Base-by-base conservation (phyloP, 2,113 vertebrate species). In the Uropsilus gracilis region DNA sequence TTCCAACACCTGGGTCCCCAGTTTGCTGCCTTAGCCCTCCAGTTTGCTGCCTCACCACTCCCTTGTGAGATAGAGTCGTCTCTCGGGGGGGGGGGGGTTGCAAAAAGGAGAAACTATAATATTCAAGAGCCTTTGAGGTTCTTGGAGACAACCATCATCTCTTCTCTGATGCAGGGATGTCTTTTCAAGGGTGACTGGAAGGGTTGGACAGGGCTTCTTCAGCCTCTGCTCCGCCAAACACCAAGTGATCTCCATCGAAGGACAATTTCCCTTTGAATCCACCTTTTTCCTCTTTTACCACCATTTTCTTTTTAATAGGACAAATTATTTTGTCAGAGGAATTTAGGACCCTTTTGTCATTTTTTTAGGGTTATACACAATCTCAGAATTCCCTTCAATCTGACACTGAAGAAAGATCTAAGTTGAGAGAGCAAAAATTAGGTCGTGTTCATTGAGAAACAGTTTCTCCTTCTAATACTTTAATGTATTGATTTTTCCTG, bases 331-430 rank as follows among this genome's bases (percentile, higher is more conserved):
- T 77, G 80, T 48, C 75, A 69, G 2, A 20, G 59, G 24, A 50
- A 63, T 93, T 61, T 86, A 72, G 16, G 12, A 18, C 16, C 32
- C n/a, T 75, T 92, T 37, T 73, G 24, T 34, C 39, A 71, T 42
- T 61, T 73, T 90, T 64, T 80, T 17, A 89, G 63, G 80, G 46
- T 90, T 50, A 76, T 7, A 0, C 76, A 86, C 59, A 39, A 14
- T 61, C 61, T 92, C 46, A 69, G 59, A 91, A 11, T 63, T 6
- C 26, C n/a, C 68, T 91, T 76, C 30, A 69, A 5, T 86, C 55
- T 94, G 75, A 72, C 34, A 75, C 20, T 55, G 93, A 94, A 95
- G 44, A 50, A 83, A 55, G 32, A 87, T n/a, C 32, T 87, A 76
- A 90, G 61, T 1, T 3, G 20, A 50, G 0, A 55, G 20, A 69